A percentile compares a stretch with the other conserved stretches of the same genome.
Conservation (phyloP, 2,888 invertebrate species). For the Monopis laevigella region DNA sequence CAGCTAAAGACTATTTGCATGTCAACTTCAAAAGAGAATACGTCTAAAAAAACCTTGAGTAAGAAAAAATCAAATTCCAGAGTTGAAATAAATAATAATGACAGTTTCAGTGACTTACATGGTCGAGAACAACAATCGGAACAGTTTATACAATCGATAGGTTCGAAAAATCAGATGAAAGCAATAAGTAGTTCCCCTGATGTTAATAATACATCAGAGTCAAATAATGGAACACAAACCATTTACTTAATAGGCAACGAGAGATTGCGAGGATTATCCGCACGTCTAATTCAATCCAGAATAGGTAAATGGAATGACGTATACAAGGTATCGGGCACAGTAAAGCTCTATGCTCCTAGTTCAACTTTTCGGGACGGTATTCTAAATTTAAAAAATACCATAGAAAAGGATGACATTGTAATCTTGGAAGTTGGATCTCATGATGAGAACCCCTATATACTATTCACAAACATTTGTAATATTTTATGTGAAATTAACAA, state of each 20-base stretch:
- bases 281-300: background rate
- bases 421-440: background rate
- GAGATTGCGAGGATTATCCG: background rate
- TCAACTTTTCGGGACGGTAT: background rate
- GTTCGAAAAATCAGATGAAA: too few relatives aligned
- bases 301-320: background rate
- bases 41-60: too few relatives aligned
- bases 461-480: background rate
- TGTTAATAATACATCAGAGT: too few relatives aligned
- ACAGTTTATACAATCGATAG: too few relatives aligned
- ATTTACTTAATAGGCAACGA: background rate
- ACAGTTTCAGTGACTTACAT: too few relatives aligned
- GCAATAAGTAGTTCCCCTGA: too few relatives aligned
- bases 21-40: too few relatives aligned
- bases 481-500: background rate
- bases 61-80: too few relatives aligned
- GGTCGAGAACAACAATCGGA: too few relatives aligned
- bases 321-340: background rate
- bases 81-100: too few relatives aligned
- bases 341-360: background rate
- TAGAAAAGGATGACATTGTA: background rate
- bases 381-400: background rate
- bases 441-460: background rate
- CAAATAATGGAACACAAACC: background rate
- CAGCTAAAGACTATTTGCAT: too few relatives aligned